Evolutionary conservation across 2,797 vertebrate species (phyloP).

Genomic region (Sebastes jordani): DNA sequence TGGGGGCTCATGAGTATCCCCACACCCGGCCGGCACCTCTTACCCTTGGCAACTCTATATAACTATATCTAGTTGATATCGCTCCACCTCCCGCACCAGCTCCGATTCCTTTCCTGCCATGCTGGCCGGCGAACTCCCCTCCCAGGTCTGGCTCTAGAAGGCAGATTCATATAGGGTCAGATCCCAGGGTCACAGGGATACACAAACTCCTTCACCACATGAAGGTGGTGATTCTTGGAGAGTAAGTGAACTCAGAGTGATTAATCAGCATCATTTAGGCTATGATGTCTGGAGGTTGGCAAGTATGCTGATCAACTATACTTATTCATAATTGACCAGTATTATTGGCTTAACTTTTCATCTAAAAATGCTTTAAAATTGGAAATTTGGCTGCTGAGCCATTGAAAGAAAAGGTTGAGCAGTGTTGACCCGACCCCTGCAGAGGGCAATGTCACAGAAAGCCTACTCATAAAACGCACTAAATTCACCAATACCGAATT

Average conservation of each 20-base stretch:
- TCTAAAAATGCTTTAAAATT: background rate
- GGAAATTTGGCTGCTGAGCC: background rate
- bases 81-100: background rate
- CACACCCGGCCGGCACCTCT: background rate
- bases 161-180: background rate
- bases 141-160: background rate
- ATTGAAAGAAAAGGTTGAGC: background rate
- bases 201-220: background rate
- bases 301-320: background rate
- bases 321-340: background rate
- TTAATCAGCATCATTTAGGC: background rate
- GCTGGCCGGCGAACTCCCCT: background rate
- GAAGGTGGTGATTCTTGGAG: background rate
- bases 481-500: background rate
- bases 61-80: background rate
- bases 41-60: background rate
- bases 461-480: background rate
- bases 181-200: background rate
- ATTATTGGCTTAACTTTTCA: background rate
- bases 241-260: background rate
- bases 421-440: background rate
- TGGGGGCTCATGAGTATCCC: background rate
- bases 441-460: background rate
- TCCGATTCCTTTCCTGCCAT: background rate
- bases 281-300: background rate